phyloP scores from a whole-genome alignment of 2,888 invertebrate genomes.

The Acanthacorydalis orientalis region DNA sequence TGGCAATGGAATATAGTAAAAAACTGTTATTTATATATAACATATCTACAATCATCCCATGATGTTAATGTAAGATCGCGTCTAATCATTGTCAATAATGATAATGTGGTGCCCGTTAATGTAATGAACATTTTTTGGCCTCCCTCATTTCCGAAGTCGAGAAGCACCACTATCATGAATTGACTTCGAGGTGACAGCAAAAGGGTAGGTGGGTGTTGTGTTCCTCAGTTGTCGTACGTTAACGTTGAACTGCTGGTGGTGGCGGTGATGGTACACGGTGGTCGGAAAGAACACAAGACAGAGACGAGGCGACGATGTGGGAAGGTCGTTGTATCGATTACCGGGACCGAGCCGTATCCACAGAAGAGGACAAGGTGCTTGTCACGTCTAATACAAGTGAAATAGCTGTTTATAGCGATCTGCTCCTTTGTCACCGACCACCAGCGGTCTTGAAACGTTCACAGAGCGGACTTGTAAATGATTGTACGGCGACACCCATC shows the following conservation, averaged over 20 bases:
- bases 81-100: too few relatives aligned
- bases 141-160: too few relatives aligned
- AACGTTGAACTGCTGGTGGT: not conserved
- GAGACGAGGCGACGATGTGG: constrained; percentile 10
- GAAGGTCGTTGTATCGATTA: constrained; percentile 23
- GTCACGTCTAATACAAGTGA: constrained; percentile 28
- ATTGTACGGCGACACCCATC: too few relatives aligned
- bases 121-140: too few relatives aligned
- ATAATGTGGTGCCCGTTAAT: too few relatives aligned
- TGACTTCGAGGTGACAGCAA: not conserved
- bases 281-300: constrained; percentile 6
- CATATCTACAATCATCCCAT: too few relatives aligned
- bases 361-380: constrained; percentile 24
- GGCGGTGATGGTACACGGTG: constrained; percentile 2
- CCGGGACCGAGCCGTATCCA: constrained; percentile 9
- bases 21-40: too few relatives aligned
- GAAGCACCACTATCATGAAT: constrained; percentile 5
- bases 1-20: too few relatives aligned
- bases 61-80: too few relatives aligned
- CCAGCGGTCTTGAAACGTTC: constrained; percentile 9
- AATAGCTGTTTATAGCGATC: constrained; percentile 26
- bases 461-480: too few relatives aligned
- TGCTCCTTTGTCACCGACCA: constrained; percentile 10
- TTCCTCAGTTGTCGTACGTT: not conserved
- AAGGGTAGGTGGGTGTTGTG: not conserved